Base-by-base conservation (phyloP, 2,888 invertebrate genomes). In the Oscheius onirici region DNA sequence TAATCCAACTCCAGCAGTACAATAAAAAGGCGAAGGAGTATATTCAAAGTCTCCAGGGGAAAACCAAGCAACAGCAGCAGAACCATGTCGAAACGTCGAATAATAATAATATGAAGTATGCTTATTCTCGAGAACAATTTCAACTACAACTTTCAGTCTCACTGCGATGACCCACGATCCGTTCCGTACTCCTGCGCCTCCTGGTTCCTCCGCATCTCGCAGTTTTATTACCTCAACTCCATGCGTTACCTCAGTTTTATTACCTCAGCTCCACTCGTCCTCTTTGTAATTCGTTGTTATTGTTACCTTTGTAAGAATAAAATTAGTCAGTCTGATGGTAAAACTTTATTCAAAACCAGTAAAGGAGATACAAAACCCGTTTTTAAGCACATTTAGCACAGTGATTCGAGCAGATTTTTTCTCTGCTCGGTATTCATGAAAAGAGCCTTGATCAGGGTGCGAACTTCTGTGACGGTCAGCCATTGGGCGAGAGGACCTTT, bases 401-500 rank as follows among this genome's bases (percentile, higher is more conserved):
- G 49, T 2, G 61, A 41, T 24, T 61, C 61, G 34, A 70, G 70
- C 5, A 70, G 63, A 6, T 73, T 69, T 13, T 71, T 72, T 17
- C 81, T 72, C 22, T 80, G 72, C 57, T 77, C 72, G 1, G 80
- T 76, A 55, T 82, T 79, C 52, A 76, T 70, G 74, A 82, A 82
- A 28, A 82, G 74, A 1, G 81, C 80, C 49, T 76, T 73, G 71
- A 82, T 65, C 28, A 82, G 73, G n/a, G 70, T 67, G 17, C 75
- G 63, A 10, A 86, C 81, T 74, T 86, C 83, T 17, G 68, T 46
- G 15, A 79, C 71, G 34, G 69, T 81, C 44, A 86, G 68, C 76
- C 78, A 83, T 46, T 81, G 79, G 1, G 84, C 84, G 77, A 86
- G 74, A 17, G 85, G 84, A 3, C 86, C 86, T 54, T 78, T 83